Percentiles rank a stretch among this genome's conserved stretches.
These are phyloP conservation scores for Chaunax sp. DNA, from an alignment of 2,797 vertebrate genomes.

Conservation along the genomic window DNA sequence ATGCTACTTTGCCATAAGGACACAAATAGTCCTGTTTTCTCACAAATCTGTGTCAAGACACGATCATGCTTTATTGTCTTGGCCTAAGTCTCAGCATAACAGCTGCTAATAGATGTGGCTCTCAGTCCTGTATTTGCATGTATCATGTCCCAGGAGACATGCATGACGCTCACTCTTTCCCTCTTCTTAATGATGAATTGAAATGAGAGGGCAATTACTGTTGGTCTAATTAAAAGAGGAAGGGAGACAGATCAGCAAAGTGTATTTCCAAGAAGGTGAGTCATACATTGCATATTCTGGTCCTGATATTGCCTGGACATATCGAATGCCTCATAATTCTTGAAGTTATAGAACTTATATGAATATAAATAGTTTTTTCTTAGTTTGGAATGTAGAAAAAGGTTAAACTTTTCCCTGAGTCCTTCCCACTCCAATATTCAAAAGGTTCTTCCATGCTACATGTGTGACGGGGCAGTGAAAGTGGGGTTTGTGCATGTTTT, in stretches of 20 bases:
- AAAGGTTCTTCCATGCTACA: no score
- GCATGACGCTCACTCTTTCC: slow-evolving; percentile 20
- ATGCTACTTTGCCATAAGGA: slow-evolving; percentile 18
- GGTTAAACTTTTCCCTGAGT: no score
- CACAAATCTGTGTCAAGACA: slow-evolving; percentile 13
- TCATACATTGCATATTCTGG: slow-evolving; percentile 19
- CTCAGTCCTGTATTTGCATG: slow-evolving; percentile 40
- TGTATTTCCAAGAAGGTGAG: slow-evolving; percentile 18
- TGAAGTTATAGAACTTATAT: slow-evolving; percentile 11
- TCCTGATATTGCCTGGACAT: background rate
- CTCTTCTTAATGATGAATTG: slow-evolving; percentile 30
- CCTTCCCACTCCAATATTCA: no score
- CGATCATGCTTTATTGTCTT: slow-evolving; percentile 27
- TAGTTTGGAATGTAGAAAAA: no score
- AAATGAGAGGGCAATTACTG: slow-evolving; percentile 12
- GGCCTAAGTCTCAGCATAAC: slow-evolving; percentile 38
- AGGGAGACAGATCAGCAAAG: slow-evolving; percentile 8
- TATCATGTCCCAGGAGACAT: slow-evolving; percentile 42
- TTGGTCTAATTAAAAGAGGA: slow-evolving; percentile 5
- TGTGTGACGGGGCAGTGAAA: no score
- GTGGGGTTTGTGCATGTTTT: no score
- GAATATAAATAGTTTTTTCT: no score
- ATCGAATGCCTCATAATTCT: slow-evolving; percentile 1
- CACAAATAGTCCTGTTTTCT: slow-evolving; percentile 1
- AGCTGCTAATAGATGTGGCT: slow-evolving; percentile 34